Base-by-base conservation (phyloP, 2,888 invertebrate species). In the Scelioninae gen. 2 region DNA sequence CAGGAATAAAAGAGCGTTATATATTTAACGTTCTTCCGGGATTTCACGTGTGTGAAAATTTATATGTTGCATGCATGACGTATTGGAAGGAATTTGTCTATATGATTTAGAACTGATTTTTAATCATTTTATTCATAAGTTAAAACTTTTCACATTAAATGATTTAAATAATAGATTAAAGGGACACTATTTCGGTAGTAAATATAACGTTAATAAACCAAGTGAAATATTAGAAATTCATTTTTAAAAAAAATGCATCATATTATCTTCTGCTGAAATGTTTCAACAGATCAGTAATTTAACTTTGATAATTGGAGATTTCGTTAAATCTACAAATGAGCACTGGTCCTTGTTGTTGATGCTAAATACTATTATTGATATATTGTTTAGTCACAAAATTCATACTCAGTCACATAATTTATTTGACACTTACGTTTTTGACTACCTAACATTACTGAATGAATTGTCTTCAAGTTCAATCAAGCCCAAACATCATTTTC, bases 81-180 rank as follows among this genome's bases (percentile, higher is more conserved):
- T 48, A 1, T 77, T 79, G n/a, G n/a, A n/a, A 76, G 78, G 79
- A 11, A 61, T 79, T 46, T 57, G 77, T 11, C 53, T 43, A 9
- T 70, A 63, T 31, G 80, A 79, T 71, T 52, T 80, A 33, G 60
- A 67, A 46, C 18, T 74, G 13, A 35, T 68, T 9, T 5, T 79
- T n/a, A 57, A 77, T 15, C 45, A 75, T 57, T 72, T 76, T 48
- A 53, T 68, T n/a, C 22, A 10, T 11, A n/a, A 31, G 1, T 11
- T 11, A 2, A 39, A 22, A 15, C 16, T 41, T 28, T 50, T 52
- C 13, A 37, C 25, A 16, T 15, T 52, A 31, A 6, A 41, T 10
- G 63, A 41, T 19, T 77, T 75, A 31, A 48, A 48, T 31, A 48
- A 13, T 15, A 28, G 48, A 16, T 15, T 48, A 10, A 2, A 6